Percentiles rank a stretch among this genome's conserved stretches.
These are phyloP conservation scores for Imbricaverruca yamaguchii DNA, from an alignment of 2,888 invertebrate genomes.

Conservation along the genomic window DNA sequence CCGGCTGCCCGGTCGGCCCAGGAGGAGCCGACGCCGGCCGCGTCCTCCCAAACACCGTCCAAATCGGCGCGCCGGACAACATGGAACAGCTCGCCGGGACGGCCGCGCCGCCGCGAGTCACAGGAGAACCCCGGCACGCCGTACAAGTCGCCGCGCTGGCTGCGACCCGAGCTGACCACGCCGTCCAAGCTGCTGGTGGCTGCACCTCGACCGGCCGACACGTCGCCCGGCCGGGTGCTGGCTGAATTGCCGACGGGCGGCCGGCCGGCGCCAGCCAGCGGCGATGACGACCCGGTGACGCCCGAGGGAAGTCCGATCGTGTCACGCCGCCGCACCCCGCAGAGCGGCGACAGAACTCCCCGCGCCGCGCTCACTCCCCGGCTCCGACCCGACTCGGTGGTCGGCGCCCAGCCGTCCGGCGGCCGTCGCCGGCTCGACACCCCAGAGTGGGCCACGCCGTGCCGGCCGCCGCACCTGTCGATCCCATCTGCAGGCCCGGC, in stretches of 20 bases:
- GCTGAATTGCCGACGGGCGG: slow-evolving; percentile 68
- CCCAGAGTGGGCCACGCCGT: not conserved
- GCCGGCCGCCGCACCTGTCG: not conserved
- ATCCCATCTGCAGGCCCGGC: too few species aligned
- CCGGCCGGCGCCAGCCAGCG: slow-evolving; percentile 49
- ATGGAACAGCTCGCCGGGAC: not conserved
- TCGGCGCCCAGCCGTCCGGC: not conserved
- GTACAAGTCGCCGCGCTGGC: slow-evolving; percentile 29
- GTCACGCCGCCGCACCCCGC: slow-evolving; percentile 65
- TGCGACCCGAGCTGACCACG: slow-evolving; percentile 32
- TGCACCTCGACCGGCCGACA: slow-evolving; percentile 41
- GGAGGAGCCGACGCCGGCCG: slow-evolving; percentile 36
- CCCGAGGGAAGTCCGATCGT: slow-evolving; percentile 47
- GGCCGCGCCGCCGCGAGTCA: not conserved
- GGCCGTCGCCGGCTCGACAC: not conserved
- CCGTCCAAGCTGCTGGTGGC: slow-evolving; percentile 39
- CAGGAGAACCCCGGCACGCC: not conserved
- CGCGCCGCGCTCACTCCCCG: not conserved
- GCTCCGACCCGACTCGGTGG: not conserved
- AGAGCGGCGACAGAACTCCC: slow-evolving; percentile 47
- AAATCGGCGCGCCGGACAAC: not conserved
- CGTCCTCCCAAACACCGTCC: slow-evolving; percentile 30
- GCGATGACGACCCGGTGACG: not conserved
- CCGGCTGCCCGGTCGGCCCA: not conserved
- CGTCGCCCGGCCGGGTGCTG: slow-evolving; percentile 86